Evolutionary conservation across 1,140 invertebrate genomes (phyloP), one percentile per base, ranked within the genome.

Genomic region (Ips typographus): DNA sequence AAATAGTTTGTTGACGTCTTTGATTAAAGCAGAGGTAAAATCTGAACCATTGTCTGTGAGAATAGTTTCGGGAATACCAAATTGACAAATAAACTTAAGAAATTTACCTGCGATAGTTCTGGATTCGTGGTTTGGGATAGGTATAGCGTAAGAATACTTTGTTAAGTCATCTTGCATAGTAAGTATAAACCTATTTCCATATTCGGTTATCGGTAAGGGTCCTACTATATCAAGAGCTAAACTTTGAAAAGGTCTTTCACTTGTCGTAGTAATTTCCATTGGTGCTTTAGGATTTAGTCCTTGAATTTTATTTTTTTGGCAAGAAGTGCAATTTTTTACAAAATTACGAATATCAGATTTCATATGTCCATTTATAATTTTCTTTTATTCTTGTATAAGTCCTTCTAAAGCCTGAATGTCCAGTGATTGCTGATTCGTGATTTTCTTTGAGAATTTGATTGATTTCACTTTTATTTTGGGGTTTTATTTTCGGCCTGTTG

Each of bases 91-190:
- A 42, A 65, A 52, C 52, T 51, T 38, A 6, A 51, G 39, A 52
- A 64, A 22, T 60, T 68, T 38, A 38, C 72, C 66, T 4, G 79
- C 76, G 22, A 80, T 74, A 6, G 74, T 76, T 71, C 44, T 38
- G 4, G 79, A 60, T 73, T 79, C 74, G 53, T 75, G 74, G 71
- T 77, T 77, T 37, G 41, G n/a, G 3, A 77, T 68, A 4, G 78
- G 53, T 38, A 72, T 57, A 0, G 77, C 78, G 43, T 68, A 60
- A 8, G 72, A 73, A 66, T 71, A 79, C 70, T 80, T 78, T 0
- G 76, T 79, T 7, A 79, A 44, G 60, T 78, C 75, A 58, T 80
- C 79, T 71, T 80, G 78, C 6, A 77, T 22, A 3, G 78, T 80
- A 2, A 79, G 39, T 22, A 79, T 74, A 58, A 64, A 80, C 66